A percentile compares a stretch with the other conserved stretches of the same genome.
Conservation (phyloP, 53 echinoderm and acorn worm genomes). For the Mesocentrotus franciscanus region DNA sequence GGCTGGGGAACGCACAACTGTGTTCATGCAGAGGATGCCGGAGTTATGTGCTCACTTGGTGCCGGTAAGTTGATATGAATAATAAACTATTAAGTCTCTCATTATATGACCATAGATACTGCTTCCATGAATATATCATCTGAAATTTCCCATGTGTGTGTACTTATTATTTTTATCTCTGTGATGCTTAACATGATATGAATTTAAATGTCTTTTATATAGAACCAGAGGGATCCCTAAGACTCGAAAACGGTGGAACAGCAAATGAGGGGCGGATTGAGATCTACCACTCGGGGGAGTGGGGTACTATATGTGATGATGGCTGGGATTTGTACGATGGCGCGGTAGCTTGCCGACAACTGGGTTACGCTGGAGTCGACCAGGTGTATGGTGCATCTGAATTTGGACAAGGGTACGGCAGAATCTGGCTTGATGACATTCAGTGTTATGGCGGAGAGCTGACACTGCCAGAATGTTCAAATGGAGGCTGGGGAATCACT, state of each 20-base stretch:
- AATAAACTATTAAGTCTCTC: too few relatives aligned
- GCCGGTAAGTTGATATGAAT: too few relatives aligned
- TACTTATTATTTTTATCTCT: too few relatives aligned
- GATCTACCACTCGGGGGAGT: not conserved
- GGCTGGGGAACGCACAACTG: not conserved
- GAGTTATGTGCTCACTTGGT: not conserved
- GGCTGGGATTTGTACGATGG: not conserved
- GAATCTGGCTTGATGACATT: not conserved
- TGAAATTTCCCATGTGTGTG: too few relatives aligned
- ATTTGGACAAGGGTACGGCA: not conserved
- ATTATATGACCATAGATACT: too few relatives aligned
- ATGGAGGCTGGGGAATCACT: not conserved
- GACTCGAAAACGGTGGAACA: not conserved
- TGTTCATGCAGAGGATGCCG: not conserved
- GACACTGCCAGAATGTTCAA: not conserved
- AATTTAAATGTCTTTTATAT: not conserved
- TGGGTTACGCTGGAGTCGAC: not conserved
- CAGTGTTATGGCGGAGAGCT: not conserved
- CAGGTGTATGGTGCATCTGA: not conserved
- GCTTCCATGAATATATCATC: too few relatives aligned
- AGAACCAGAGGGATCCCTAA: not conserved
- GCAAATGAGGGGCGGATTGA: not conserved
- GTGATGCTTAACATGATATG: too few relatives aligned
- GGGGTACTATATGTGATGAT: slow-evolving; percentile 13
- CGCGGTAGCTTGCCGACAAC: not conserved